Evolutionary conservation across 2,113 vertebrate species (phyloP).

Genomic region (Podiceps cristatus): DNA sequence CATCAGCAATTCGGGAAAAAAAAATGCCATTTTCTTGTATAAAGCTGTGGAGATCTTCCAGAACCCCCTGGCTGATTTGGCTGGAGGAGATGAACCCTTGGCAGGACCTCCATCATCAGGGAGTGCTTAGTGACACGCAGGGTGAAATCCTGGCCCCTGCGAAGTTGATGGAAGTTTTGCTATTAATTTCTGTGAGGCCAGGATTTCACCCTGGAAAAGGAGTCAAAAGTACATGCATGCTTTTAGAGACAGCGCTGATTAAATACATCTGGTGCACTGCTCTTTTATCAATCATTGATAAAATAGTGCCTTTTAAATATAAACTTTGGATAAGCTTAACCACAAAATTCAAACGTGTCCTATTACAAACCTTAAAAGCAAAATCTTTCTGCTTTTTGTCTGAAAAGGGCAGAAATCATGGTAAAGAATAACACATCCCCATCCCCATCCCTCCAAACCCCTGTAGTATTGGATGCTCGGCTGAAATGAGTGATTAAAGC

Average conservation of each 20-base stretch:
- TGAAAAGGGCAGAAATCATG: not conserved
- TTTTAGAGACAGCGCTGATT: constrained; percentile 6
- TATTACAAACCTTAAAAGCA: not conserved
- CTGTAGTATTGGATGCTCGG: not conserved
- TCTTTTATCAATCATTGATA: constrained; percentile 56
- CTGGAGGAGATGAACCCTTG: not conserved
- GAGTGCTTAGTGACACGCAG: not conserved
- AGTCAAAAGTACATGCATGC: constrained; percentile 29
- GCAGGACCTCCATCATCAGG: not conserved
- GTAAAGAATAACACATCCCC: not conserved
- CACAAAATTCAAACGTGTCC: not conserved
- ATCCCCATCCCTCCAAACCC: not conserved
- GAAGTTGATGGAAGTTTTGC: not conserved
- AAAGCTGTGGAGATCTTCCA: constrained; percentile 27
- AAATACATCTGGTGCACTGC: constrained; percentile 19
- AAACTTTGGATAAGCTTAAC: not conserved
- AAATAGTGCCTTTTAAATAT: constrained; percentile 22
- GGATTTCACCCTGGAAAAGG: constrained; percentile 14
- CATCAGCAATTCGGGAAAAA: not conserved
- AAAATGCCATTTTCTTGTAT: not conserved
- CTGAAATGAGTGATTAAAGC: not conserved
- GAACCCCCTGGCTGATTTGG: not conserved
- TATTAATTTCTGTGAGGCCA: not conserved
- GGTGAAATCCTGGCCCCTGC: not conserved
- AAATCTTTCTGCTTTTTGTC: not conserved